phyloP scores from a whole-genome alignment of 1,140 invertebrate species.

The Diachasma alloeum region DNA sequence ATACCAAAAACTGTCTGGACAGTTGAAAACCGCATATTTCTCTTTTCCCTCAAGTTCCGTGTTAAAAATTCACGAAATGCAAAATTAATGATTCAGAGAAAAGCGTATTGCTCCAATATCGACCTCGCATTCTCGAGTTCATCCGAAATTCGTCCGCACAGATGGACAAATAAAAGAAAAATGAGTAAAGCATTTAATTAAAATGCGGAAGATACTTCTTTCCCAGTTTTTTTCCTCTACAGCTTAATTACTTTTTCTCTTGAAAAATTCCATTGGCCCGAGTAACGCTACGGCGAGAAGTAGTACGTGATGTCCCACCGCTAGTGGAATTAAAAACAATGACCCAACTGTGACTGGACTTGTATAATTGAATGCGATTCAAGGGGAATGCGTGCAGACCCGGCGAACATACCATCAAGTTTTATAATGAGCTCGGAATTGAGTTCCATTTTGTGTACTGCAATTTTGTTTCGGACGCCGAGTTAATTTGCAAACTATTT shows the following conservation, averaged over 20 bases:
- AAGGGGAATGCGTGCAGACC: neutral
- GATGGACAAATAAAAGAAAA: neutral
- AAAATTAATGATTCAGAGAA: no score
- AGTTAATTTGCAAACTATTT: neutral
- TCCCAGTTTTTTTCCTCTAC: neutral
- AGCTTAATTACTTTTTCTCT: neutral
- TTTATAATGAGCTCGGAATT: neutral
- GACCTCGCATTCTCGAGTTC: no score
- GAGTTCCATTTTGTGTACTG: neutral
- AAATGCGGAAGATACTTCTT: neutral
- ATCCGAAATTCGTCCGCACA: neutral
- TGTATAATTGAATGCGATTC: conserved; percentile 2
- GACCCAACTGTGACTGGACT: neutral
- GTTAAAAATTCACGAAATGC: no score
- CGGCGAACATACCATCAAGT: neutral
- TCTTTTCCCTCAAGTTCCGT: no score
- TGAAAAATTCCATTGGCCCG: neutral
- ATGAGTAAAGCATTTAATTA: neutral
- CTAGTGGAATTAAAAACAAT: neutral
- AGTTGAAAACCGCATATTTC: no score
- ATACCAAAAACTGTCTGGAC: no score
- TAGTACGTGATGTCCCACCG: neutral
- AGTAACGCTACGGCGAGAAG: neutral
- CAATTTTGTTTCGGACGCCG: neutral
- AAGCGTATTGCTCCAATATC: no score